Conservation (phyloP, 1,140 invertebrate genomes). For the Trachymyrmex septentrionalis region DNA sequence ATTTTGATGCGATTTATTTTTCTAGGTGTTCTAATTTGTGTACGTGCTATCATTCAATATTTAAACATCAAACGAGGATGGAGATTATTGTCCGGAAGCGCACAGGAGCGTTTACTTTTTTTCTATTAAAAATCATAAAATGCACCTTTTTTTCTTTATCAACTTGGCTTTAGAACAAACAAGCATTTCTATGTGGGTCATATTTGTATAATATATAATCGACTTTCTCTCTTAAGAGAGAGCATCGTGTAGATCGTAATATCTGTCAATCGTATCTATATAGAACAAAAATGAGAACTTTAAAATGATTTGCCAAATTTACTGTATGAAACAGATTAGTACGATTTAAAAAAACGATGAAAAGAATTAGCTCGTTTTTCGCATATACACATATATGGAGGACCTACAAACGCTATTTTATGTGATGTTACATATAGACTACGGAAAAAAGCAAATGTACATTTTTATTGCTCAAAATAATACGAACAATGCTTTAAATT, state of each 20-base stretch:
- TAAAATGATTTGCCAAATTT: conserved; percentile 69
- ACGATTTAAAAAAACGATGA: conserved; percentile 14
- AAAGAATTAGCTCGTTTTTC: conserved; percentile 37
- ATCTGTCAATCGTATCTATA: conserved; percentile 62
- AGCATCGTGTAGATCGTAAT: conserved; percentile 69
- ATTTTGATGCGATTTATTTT: conserved; percentile 69
- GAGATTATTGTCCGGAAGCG: conserved; percentile 93
- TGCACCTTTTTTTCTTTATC: conserved; percentile 65
- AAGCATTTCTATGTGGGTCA: conserved; percentile 80
- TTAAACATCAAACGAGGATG: conserved; percentile 96
- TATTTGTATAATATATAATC: conserved; percentile 80
- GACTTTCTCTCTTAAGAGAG: conserved; percentile 65
- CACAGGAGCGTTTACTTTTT: conserved; percentile 94
- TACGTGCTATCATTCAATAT: conserved; percentile 95
- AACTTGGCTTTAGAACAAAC: conserved; percentile 77
- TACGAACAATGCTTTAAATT: conserved; percentile 57
- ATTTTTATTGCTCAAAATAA: conserved; percentile 79
- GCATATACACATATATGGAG: neutral
- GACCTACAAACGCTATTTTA: conserved; percentile 52
- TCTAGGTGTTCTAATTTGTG: conserved; percentile 93
- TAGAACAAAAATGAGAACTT: conserved; percentile 38
- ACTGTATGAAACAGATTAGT: conserved; percentile 56
- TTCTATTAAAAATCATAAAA: conserved; percentile 90
- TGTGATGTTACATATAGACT: conserved; percentile 60
- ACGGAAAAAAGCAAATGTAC: conserved; percentile 57